Percentiles rank a stretch among this genome's conserved stretches.
Evolutionary conservation across 2,888 invertebrate species (phyloP).

Genomic region (Xestobium rufovillosum): DNA sequence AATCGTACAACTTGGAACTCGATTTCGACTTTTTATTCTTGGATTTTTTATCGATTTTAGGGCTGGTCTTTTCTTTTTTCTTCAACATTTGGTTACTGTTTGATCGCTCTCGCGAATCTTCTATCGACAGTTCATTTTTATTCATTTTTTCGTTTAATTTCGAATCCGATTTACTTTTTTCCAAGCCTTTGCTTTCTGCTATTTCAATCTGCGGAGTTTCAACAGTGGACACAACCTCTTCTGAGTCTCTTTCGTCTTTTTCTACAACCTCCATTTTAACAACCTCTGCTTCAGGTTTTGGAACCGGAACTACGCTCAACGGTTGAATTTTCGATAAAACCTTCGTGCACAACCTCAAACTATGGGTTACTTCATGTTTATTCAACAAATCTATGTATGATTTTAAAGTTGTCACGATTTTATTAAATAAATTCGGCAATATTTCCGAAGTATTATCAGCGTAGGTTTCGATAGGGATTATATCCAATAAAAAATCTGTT

Average conservation of each 20-base stretch:
- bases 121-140: constrained; percentile 41
- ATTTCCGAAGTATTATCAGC: constrained; percentile 70
- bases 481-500: constrained; percentile 67
- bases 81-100: constrained; percentile 43
- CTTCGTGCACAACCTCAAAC: constrained; percentile 62
- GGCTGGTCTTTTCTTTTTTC: constrained; percentile 42
- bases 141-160: constrained; percentile 48
- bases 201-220: constrained; percentile 19
- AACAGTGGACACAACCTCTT: constrained; percentile 5
- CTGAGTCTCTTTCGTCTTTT: constrained; percentile 7
- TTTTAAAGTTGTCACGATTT: constrained; percentile 55
- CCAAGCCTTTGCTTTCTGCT: constrained; percentile 36
- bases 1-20: constrained; percentile 48
- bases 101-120: constrained; percentile 38
- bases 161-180: constrained; percentile 62
- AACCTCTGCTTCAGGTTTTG: constrained; percentile 22
- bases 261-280: constrained; percentile 19
- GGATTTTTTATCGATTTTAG: constrained; percentile 50
- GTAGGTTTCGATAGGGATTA: constrained; percentile 68
- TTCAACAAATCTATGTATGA: constrained; percentile 49
- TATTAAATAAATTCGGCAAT: constrained; percentile 65
- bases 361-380: constrained; percentile 56
- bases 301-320: constrained; percentile 39
- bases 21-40: constrained; percentile 54
- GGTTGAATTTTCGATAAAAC: constrained; percentile 70